These are phyloP conservation scores for Dasypogon diadema DNA, from an alignment of 2,888 invertebrate genomes.

Conservation along the genomic window DNA sequence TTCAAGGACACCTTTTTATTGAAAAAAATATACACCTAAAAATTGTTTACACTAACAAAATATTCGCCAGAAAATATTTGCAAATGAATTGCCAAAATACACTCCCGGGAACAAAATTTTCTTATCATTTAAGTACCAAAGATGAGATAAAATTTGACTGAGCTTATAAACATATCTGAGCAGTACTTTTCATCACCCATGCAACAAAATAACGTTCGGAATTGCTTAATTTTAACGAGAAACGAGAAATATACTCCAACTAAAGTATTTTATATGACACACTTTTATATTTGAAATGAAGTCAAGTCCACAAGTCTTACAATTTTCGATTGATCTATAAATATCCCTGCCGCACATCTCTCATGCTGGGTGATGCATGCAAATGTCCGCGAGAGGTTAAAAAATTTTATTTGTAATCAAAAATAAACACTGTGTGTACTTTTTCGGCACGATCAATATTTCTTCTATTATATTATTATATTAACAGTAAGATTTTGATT, in stretches of 20 bases:
- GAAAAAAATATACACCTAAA: too few relatives aligned
- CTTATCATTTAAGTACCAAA: too few relatives aligned
- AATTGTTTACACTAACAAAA: too few relatives aligned
- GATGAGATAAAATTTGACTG: conserved; percentile 1
- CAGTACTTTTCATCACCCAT: conserved; percentile 59
- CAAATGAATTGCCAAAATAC: not conserved
- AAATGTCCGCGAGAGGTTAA: not conserved
- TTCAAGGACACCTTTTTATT: too few relatives aligned
- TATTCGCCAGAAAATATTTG: too few relatives aligned
- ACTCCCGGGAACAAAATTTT: not conserved
- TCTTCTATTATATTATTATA: too few relatives aligned
- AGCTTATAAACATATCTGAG: conserved; percentile 15
- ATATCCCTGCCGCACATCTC: conserved; percentile 38
- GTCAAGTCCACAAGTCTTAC: conserved; percentile 48
- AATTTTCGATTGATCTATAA: conserved; percentile 37
- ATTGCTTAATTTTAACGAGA: conserved; percentile 48
- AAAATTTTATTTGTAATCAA: conserved; percentile 25
- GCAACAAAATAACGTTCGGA: conserved; percentile 55
- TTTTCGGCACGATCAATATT: not conserved
- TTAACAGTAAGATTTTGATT: too few relatives aligned
- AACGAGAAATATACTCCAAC: conserved; percentile 24
- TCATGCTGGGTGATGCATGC: conserved; percentile 10
- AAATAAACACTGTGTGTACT: conserved; percentile 22
- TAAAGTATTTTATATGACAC: conserved; percentile 32
- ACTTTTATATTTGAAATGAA: conserved; percentile 37